A percentile compares a stretch with the other conserved stretches of the same genome.
These are phyloP conservation scores for Galeruca laticollis DNA, from an alignment of 2,888 invertebrate species.

Conservation along the genomic window DNA sequence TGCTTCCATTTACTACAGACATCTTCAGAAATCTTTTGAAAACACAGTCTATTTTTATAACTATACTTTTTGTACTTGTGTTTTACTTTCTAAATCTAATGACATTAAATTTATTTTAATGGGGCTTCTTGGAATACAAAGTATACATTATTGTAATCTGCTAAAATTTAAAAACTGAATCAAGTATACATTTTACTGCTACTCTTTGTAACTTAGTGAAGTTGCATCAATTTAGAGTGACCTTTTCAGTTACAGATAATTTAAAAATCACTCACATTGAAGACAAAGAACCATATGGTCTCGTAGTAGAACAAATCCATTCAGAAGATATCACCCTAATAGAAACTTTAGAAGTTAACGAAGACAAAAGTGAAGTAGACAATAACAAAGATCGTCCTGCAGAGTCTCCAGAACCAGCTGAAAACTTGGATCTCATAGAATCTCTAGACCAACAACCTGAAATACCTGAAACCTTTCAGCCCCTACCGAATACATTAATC, in stretches of 20 bases:
- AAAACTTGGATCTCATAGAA: conserved; percentile 9
- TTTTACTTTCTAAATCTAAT: too few species aligned
- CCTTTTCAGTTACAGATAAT: conserved; percentile 26
- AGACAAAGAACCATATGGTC: conserved; percentile 38
- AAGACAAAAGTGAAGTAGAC: conserved; percentile 20
- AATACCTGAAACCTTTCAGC: conserved; percentile 52
- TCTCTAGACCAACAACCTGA: conserved; percentile 5
- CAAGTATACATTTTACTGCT: too few species aligned
- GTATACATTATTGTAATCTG: too few species aligned
- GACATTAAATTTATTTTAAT: too few species aligned
- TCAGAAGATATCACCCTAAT: conserved; percentile 29
- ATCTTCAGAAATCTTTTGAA: too few species aligned
- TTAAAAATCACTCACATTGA: conserved; percentile 33
- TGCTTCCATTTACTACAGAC: too few species aligned
- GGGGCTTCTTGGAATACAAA: too few species aligned
- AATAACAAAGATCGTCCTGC: conserved; percentile 25
- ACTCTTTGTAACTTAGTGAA: too few species aligned
- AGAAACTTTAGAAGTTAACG: conserved; percentile 28
- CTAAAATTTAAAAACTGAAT: too few species aligned
- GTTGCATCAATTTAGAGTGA: background rate
- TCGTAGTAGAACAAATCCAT: conserved; percentile 37
- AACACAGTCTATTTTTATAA: too few species aligned
- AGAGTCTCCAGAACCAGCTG: conserved; percentile 22
- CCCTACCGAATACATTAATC: conserved; percentile 64
- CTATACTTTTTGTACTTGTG: too few species aligned